Evolutionary conservation across 2,888 invertebrate genomes (phyloP), one percentile per base, ranked within the genome.

Genomic region (Philopedon plagiatum): DNA sequence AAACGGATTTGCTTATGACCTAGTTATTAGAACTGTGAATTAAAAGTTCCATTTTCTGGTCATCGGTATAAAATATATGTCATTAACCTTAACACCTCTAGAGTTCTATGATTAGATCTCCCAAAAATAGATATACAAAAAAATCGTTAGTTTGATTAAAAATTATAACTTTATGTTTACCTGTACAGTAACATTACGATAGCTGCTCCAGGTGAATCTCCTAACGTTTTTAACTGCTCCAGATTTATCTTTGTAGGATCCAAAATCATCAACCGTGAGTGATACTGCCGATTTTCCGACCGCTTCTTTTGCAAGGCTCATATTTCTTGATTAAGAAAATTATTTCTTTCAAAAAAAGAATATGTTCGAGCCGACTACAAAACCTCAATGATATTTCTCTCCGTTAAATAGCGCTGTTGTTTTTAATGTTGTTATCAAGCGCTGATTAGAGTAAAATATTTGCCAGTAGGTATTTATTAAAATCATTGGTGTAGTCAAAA

Each of bases 131-230:
- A 2, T 5, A 34, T n/a, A 34, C 11, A 34, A 8, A 9, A 34
- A 34, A 34, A 34, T 34, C 5, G 9, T 8, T 34, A 8, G 5
- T 15, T 39, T 37, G 2, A n/a, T 1, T 13, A 4, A n/a, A n/a
- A 15, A 15, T 5, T 39, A 39, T 4, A 39, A 15, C 2, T 37
- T 2, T 26, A 23, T 46, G 26, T 9, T 60, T 67, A 94, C 86
- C 86, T 90, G 89, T 0, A 93, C 91, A 54, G 84, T 87, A 85
- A 92, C 88, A 61, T 89, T 87, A 78, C 90, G 90, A 62, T 85
- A 86, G 76, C 93, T 94, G 67, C 84, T 88, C 87, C 94, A 89
- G 0, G 92, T 93, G 79, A 90, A 92, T 74, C 91, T 83, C 72
- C 87, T 85, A 0, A 91, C 88, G 0, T 71, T 84, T 81, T 77